A percentile compares a stretch with the other conserved stretches of the same genome.
Evolutionary conservation across 2,888 invertebrate species (phyloP).

Genomic region (Microplitis deprimator): DNA sequence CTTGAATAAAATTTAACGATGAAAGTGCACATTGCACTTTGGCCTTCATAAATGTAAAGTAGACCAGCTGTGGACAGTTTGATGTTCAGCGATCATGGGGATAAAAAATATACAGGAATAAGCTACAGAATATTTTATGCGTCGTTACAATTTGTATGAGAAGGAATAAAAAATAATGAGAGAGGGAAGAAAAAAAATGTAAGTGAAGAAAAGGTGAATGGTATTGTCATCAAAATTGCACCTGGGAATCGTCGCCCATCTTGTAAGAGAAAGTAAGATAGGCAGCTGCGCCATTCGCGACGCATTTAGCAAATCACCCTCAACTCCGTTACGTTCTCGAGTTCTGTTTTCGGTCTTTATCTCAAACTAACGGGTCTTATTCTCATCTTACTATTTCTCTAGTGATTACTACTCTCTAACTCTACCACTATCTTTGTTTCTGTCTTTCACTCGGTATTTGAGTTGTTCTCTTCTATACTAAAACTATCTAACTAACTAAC

Average conservation of each 20-base stretch:
- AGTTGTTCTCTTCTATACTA: neutral
- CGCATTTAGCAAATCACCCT: constrained; percentile 39
- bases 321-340: constrained; percentile 3
- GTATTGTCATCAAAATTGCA: constrained; percentile 46
- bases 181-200: constrained; percentile 22
- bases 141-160: neutral
- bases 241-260: constrained; percentile 38
- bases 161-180: constrained; percentile 8
- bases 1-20: constrained; percentile 22
- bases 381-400: neutral
- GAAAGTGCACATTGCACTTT: neutral
- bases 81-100: neutral
- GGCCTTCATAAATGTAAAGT: constrained; percentile 25
- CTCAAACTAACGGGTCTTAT: constrained; percentile 11
- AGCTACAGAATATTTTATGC: too few relatives aligned
- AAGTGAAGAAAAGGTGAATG: neutral
- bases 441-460: neutral
- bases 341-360: constrained; percentile 5
- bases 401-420: neutral
- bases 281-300: constrained; percentile 43
- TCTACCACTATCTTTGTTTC: neutral
- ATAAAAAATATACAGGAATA: too few relatives aligned
- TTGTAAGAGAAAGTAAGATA: constrained; percentile 38
- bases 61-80: constrained; percentile 38
- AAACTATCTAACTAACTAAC: constrained; percentile 10